Base-by-base conservation (phyloP, 2,888 invertebrate genomes). In the Ochlodes sylvanus region DNA sequence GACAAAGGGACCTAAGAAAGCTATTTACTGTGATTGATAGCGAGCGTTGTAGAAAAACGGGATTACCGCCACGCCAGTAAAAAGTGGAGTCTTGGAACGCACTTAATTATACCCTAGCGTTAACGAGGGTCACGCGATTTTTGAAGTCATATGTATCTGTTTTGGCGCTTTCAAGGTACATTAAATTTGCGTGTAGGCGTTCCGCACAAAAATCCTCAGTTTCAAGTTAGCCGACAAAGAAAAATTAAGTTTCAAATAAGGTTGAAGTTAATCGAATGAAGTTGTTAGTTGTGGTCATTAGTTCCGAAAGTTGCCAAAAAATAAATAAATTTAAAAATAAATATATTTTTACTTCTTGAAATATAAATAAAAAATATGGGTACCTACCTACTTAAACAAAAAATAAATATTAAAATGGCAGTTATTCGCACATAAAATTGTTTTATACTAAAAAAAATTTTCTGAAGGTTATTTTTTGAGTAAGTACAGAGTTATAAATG, bases 1-100 rank as follows among this genome's bases (percentile, higher is more conserved):
- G 50, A 50, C 50, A 50, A 50, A 50, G 9, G 47, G 50, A 52
- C 52, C 27, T 52, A 52, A 52, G 52, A 52, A 52, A 52, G 52
- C 21, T 27, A 52, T 52, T 52, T 52, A 27, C 52, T 27, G 14
- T 52, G 52, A 52, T 52, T 52, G 52, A 52, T 27, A 52, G 52
- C 52, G 27, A 52, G 2, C 50, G 52, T 52, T 17, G 21, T 12
- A 52, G 27, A 21, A 52, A 52, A 27, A 10, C 9, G 27, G 4
- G 50, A 50, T 50, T 19, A 52, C 27, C 27, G 15, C 9, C 7
- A 15, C 47, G 19, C 15, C 27, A 10, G 27, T 21, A 52, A 52
- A 27, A 52, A 27, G 52, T 21, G 52, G 10, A 17, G 14, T 27
- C 52, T 52, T 52, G 19, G 3, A 15, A 50, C 27, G 21, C 21